These are phyloP conservation scores for Tokudaia tokunoshimensis DNA, from an alignment of 2,797 vertebrate species.

Conservation along the genomic window DNA sequence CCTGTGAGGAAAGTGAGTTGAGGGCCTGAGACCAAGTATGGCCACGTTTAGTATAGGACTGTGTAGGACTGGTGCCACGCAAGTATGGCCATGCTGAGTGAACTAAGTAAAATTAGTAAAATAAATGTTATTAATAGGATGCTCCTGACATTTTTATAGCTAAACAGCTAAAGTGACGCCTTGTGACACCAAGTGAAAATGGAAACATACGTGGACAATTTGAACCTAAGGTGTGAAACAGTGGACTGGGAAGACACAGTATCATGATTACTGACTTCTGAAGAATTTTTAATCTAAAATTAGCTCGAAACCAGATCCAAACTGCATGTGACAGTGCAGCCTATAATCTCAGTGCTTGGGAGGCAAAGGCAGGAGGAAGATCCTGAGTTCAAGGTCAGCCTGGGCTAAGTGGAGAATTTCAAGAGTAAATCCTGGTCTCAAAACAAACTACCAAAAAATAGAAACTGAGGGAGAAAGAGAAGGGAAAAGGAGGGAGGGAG, in stretches of 20 bases:
- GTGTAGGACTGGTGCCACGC: not conserved
- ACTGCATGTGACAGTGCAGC: not conserved
- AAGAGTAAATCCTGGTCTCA: not conserved
- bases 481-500: not conserved
- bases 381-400: not conserved
- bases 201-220: not conserved
- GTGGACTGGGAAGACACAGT: not conserved
- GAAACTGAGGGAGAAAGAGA: not conserved
- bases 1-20: not conserved
- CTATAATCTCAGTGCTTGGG: not conserved
- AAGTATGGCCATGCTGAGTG: not conserved
- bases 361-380: not conserved
- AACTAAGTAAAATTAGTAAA: slow-evolving; percentile 18
- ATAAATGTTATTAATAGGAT: slow-evolving; percentile 15
- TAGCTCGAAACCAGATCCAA: not conserved
- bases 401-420: not conserved
- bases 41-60: too few species aligned
- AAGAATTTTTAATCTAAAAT: not conserved
- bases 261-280: not conserved
- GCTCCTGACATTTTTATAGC: slow-evolving; percentile 23
- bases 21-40: not conserved
- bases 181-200: not conserved
- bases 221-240: not conserved
- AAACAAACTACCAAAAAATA: not conserved
- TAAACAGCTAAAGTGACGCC: not conserved